Evolutionary conservation across 2,797 vertebrate species (phyloP).

Genomic region (Otolemur crassicaudatus): DNA sequence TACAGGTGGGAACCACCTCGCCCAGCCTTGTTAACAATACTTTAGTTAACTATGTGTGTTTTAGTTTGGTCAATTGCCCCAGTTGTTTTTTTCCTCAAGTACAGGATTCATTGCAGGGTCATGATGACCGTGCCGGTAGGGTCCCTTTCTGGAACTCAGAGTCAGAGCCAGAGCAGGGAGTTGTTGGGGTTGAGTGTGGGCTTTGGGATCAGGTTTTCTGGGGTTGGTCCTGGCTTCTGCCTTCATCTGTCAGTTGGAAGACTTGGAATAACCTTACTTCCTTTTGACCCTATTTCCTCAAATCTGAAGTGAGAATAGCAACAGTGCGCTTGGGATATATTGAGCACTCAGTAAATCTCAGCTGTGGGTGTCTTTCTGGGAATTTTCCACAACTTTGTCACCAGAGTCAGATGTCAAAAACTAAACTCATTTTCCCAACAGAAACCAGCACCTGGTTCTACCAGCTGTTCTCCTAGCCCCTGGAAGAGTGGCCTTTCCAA

Average conservation of each 20-base stretch:
- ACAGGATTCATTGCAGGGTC: neutral
- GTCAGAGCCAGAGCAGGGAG: neutral
- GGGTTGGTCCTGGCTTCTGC: neutral
- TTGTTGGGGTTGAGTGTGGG: neutral
- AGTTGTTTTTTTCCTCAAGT: neutral
- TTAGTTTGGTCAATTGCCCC: neutral
- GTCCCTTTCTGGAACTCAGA: neutral
- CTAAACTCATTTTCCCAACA: neutral
- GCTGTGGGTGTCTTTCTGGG: neutral
- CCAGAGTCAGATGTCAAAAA: neutral
- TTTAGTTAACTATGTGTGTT: no score
- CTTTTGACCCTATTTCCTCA: neutral
- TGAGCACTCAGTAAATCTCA: neutral
- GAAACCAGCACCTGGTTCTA: neutral
- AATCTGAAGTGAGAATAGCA: neutral
- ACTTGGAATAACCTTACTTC: neutral
- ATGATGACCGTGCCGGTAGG: no score
- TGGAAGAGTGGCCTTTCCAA: neutral
- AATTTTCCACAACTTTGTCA: neutral
- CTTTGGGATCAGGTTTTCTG: neutral
- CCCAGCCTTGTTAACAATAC: neutral
- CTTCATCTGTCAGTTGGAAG: neutral
- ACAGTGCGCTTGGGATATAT: neutral
- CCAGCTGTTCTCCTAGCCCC: neutral
- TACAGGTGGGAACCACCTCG: no score